Evolutionary conservation across 2,888 invertebrate genomes (phyloP).

Genomic region (Creontiades dilutus): DNA sequence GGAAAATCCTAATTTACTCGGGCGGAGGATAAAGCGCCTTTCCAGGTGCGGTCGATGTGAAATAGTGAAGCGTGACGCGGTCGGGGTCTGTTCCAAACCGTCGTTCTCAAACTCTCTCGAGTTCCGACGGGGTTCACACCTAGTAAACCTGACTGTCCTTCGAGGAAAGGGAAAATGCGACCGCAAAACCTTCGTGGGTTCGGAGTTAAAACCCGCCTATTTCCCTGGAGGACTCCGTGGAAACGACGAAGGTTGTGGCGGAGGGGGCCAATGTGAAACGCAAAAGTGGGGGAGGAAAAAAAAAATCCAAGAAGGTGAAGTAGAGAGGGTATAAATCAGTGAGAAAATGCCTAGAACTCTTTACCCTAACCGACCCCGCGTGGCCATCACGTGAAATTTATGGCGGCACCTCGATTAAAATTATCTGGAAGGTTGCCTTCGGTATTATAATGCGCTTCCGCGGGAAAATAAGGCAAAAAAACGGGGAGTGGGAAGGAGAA

Average conservation of each 20-base stretch:
- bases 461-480: slow-evolving; percentile 14
- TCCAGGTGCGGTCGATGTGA: slow-evolving; percentile 50
- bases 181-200: neutral
- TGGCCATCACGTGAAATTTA: slow-evolving; percentile 67
- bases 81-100: neutral
- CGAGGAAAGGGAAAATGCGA: neutral
- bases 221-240: neutral
- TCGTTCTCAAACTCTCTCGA: slow-evolving; percentile 9
- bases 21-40: slow-evolving; percentile 37
- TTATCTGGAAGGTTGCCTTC: slow-evolving; percentile 67
- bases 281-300: neutral
- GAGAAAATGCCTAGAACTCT: slow-evolving; percentile 56
- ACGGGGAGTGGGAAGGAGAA: neutral
- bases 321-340: slow-evolving; percentile 54
- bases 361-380: slow-evolving; percentile 43
- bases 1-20: slow-evolving; percentile 52
- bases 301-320: neutral
- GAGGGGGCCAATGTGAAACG: neutral
- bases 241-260: neutral
- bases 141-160: slow-evolving; percentile 6
- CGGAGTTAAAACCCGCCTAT: neutral
- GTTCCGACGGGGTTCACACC: slow-evolving; percentile 6
- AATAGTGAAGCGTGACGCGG: slow-evolving; percentile 60
- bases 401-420: slow-evolving; percentile 69
- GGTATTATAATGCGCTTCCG: slow-evolving; percentile 64